Evolutionary conservation across 2,888 invertebrate genomes (phyloP), one percentile per base, ranked within the genome.

Genomic region (Allolobophora icterica): DNA sequence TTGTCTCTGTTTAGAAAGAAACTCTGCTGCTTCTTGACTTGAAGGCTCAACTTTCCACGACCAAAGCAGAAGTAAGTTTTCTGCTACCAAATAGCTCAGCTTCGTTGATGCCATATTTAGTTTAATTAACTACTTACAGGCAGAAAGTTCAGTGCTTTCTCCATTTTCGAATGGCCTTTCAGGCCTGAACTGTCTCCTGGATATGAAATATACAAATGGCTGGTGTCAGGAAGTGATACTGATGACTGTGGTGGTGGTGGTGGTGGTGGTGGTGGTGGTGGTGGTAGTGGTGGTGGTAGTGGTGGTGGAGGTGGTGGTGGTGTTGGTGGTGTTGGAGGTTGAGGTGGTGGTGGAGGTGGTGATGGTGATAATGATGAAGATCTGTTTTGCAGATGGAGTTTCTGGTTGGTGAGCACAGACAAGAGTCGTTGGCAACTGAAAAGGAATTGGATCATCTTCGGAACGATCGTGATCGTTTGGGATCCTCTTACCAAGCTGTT

Each of bases 271-370:
- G 38, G 89, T 89, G 30, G 38, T 38, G 24, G 89, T 89, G 38
- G 91, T 91, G 38, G 89, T 89, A 30, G 38, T 38, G 38, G 91
- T 42, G 34, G 84, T 38, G 40, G 21, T 35, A 38, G 42, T 91
- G 34, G 42, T 42, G 40, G 89, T 91, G 24, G 89, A 42, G n/a
- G 19, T 91, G n/a, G 21, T 89, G 35, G 24, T 91, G 35, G 42
- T 38, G 3, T n/a, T 40, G 40, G 19, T 13, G 30, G 89, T 91
- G 21, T 40, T 89, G 40, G 24, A 11, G 24, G 19, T 45, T 24
- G 19, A 90, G 30, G 19, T 89, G 38, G n/a, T 89, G 35, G 52
- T 89, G 33, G 21, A 13, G 38, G 3, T 71, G 40, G 35, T 90
- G 34, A 83, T 90, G 84, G 35, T 90, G 19, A n/a, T 84, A 33